Evolutionary conservation across 2,888 invertebrate species (phyloP).

Genomic region (Dinocampus coccinellae): DNA sequence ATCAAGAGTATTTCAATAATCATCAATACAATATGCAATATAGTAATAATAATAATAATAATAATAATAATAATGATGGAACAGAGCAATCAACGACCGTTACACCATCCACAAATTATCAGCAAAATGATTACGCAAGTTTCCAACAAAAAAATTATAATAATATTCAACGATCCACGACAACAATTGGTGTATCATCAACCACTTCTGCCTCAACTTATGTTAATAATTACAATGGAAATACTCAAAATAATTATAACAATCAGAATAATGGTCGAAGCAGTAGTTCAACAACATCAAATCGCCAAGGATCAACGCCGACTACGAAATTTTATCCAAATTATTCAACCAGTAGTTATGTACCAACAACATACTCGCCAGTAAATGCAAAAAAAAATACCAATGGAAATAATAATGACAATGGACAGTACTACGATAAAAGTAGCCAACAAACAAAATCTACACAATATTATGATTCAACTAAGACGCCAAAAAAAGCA

Average conservation of each 20-base stretch:
- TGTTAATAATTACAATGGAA: constrained; percentile 53
- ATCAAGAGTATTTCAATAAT: constrained; percentile 26
- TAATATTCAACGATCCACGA: constrained; percentile 59
- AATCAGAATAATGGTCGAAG: constrained; percentile 44
- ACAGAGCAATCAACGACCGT: constrained; percentile 56
- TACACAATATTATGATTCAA: constrained; percentile 56
- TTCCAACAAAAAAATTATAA: constrained; percentile 60
- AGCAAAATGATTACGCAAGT: constrained; percentile 57
- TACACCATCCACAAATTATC: constrained; percentile 57
- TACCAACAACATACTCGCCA: constrained; percentile 70
- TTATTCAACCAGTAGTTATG: constrained; percentile 70
- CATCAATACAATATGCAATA: constrained; percentile 48
- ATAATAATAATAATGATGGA: constrained; percentile 45
- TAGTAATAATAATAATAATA: constrained; percentile 48
- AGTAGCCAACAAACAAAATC: constrained; percentile 46
- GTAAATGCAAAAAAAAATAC: constrained; percentile 53
- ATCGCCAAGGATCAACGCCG: constrained; percentile 61
- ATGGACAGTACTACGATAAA: constrained; percentile 55
- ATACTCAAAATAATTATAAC: constrained; percentile 38
- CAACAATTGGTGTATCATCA: constrained; percentile 49
- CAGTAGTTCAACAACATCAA: constrained; percentile 56
- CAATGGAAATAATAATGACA: constrained; percentile 31
- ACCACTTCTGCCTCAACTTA: constrained; percentile 52
- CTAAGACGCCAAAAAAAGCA: constrained; percentile 59
- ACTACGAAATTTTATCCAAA: constrained; percentile 59